Base-by-base conservation (phyloP, 2,797 vertebrate species). In the Acrossocheilus wenchowensis region DNA sequence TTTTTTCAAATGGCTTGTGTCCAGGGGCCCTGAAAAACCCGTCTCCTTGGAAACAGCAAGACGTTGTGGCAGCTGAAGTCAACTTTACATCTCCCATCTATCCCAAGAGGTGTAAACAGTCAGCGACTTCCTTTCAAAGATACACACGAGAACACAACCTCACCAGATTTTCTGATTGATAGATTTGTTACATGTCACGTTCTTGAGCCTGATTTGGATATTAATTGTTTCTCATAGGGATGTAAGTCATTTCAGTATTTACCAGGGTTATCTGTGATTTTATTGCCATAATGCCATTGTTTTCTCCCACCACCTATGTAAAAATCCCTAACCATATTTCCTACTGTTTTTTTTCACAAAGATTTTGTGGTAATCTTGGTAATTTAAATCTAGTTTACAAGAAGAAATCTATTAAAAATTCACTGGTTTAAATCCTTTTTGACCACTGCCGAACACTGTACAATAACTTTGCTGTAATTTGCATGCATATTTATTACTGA, bases 41-140 rank as follows among this genome's bases (percentile, higher is more conserved):
- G 93, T 95, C 92, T 94, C 94, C 92, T 92, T 94, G 94, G 94
- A 93, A 95, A 96, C 93, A 34, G 64, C 78, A 81, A 90, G 88
- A 83, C 68, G 30, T 85, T 84, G 86, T 88, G 84, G 85, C 89
- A 87, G 83, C 43, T 87, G 85, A 88, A 88, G 84, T 89, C 79
- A 81, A 89, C 88, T 90, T 89, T 87, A 80, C 86, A 87, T 88
- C 85, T 82, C 87, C 86, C 83, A 90, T 87, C 88, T 88, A 87
- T 87, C 84, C 89, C 82, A 78, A 81, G 73, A 88, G 87, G 86
- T 90, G 85, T 85, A 81, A 83, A 82, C 68, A 71, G 68, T 85
- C 68, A 64, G 62, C 36, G 64, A 82, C 84, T 84, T 78, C 26
- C 71, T 83, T 57, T 74, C 54, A 64, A 30, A 81, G 43, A 81